phyloP scores from a whole-genome alignment of 1,140 invertebrate genomes.

The Oedothorax gibbosus region DNA sequence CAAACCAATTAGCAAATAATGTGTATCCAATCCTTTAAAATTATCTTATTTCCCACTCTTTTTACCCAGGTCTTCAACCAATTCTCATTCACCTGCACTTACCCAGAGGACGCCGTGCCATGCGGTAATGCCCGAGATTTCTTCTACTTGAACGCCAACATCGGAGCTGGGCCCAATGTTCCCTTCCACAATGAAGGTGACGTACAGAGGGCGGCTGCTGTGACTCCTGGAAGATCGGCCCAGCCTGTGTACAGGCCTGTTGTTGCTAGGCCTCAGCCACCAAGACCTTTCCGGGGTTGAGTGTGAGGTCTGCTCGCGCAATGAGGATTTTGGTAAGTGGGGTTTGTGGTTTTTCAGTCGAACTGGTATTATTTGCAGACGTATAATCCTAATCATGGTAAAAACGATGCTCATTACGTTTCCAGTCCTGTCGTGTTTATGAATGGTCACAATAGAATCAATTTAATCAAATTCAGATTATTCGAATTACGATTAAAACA shows the following conservation, averaged over 20 bases:
- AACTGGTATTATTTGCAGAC: too few relatives aligned
- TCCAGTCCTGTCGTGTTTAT: too few relatives aligned
- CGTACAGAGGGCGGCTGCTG: slow-evolving; percentile 47
- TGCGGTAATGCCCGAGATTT: slow-evolving; percentile 65
- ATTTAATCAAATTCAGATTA: too few relatives aligned
- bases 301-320: neutral
- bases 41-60: too few relatives aligned
- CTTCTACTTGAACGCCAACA: slow-evolving; percentile 65
- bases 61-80: slow-evolving; percentile 73
- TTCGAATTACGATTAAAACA: too few relatives aligned
- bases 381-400: too few relatives aligned
- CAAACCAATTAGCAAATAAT: too few relatives aligned
- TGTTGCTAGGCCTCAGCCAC: slow-evolving; percentile 3
- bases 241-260: slow-evolving; percentile 3
- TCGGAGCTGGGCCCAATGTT: slow-evolving; percentile 59
- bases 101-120: slow-evolving; percentile 65
- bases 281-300: slow-evolving; percentile 40
- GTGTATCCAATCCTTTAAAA: slow-evolving; percentile 73
- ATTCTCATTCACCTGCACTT: slow-evolving; percentile 71
- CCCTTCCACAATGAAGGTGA: slow-evolving; percentile 61
- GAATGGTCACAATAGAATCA: too few relatives aligned
- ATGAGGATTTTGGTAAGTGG: too few relatives aligned
- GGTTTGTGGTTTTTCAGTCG: too few relatives aligned
- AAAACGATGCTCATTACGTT: too few relatives aligned
- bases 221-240: slow-evolving; percentile 37